These are phyloP conservation scores for Mantis religiosa DNA, from an alignment of 2,888 invertebrate genomes.

Conservation along the genomic window DNA sequence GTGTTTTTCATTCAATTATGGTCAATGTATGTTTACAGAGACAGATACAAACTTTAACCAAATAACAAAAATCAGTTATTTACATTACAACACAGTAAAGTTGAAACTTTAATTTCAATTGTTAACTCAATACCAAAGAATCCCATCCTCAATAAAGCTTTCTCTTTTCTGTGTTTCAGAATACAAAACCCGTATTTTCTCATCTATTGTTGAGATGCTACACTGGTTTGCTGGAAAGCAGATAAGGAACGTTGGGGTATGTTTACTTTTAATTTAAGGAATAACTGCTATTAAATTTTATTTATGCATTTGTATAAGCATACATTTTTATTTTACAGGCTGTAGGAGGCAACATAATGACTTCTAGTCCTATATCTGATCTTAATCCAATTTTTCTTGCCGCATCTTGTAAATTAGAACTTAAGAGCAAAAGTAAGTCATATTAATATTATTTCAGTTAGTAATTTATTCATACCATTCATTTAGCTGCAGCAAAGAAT, in stretches of 20 bases:
- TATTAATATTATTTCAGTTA: not conserved
- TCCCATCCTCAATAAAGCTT: not conserved
- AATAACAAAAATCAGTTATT: too few species aligned
- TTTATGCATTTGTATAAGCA: not conserved
- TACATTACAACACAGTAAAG: too few species aligned
- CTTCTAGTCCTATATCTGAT: slow-evolving; percentile 94
- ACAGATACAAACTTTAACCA: too few species aligned
- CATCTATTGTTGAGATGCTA: slow-evolving; percentile 75
- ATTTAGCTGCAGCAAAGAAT: not conserved
- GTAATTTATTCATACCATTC: not conserved
- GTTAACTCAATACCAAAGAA: too few species aligned
- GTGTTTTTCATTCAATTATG: too few species aligned
- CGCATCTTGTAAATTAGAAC: slow-evolving; percentile 59
- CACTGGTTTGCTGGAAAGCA: slow-evolving; percentile 95
- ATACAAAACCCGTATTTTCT: slow-evolving; percentile 59
- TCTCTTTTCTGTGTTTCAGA: slow-evolving; percentile 39
- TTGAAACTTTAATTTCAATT: too few species aligned
- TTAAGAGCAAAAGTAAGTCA: slow-evolving; percentile 50
- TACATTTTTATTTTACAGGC: slow-evolving; percentile 48
- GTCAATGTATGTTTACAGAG: too few species aligned
- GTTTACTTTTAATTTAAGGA: slow-evolving; percentile 32
- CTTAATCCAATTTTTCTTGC: slow-evolving; percentile 90
- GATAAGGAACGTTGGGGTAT: slow-evolving; percentile 84
- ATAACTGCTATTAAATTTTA: too few species aligned
- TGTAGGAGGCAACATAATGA: slow-evolving; percentile 89